These are phyloP conservation scores for Alectura lathami DNA, from an alignment of 2,113 vertebrate species.

Conservation along the genomic window DNA sequence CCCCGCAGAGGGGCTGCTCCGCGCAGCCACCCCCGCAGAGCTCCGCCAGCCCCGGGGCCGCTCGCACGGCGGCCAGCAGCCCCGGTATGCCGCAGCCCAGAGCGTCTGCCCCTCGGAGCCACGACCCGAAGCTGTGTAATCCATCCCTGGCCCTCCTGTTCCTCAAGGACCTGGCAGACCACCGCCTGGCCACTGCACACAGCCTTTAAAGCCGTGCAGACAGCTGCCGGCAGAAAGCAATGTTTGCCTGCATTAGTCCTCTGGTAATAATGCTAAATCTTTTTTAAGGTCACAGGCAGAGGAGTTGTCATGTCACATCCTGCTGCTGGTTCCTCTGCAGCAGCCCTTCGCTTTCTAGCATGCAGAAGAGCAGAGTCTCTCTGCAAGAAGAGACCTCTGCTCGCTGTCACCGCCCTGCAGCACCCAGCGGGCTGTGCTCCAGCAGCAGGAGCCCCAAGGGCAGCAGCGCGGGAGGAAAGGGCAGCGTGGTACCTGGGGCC, in stretches of 20 bases:
- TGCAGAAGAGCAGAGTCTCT: rapidly evolving
- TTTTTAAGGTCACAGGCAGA: not conserved
- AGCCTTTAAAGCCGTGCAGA: not conserved
- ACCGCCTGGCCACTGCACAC: rapidly evolving
- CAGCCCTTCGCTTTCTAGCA: not conserved
- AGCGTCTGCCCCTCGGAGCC: rapidly evolving
- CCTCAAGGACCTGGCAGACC: not conserved
- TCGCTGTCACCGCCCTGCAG: rapidly evolving
- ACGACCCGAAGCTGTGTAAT: not conserved
- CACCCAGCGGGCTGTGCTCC: rapidly evolving
- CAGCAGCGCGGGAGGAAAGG: rapidly evolving
- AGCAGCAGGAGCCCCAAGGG: rapidly evolving
- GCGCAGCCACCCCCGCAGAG: too few relatives aligned
- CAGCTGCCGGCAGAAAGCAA: not conserved
- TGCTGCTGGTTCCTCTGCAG: not conserved
- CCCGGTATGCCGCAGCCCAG: rapidly evolving
- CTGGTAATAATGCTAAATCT: not conserved
- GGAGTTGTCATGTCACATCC: not conserved
- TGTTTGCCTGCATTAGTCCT: not conserved
- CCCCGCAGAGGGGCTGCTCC: too few relatives aligned
- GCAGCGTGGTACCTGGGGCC: rapidly evolving
- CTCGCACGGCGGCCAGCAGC: not conserved
- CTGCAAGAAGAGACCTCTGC: not conserved
- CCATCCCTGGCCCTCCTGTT: not conserved
- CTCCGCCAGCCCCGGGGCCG: too few relatives aligned